phyloP scores from a whole-genome alignment of 2,797 vertebrate genomes.

The Odontamblyopus lacepedii region DNA sequence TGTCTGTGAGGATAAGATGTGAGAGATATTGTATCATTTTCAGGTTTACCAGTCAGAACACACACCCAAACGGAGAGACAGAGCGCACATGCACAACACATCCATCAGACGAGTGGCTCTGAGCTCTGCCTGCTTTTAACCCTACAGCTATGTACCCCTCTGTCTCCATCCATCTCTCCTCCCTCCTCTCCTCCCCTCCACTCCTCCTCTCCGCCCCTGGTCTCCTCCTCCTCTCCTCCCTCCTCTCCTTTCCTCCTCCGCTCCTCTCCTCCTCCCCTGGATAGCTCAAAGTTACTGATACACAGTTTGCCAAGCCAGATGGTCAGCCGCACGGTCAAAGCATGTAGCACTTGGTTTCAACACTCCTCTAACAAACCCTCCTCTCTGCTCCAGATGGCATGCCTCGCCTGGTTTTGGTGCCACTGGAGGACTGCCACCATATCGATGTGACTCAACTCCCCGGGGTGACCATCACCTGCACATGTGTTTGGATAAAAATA shows the following conservation, averaged over 20 bases:
- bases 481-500: constrained; percentile 33
- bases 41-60: constrained; percentile 16
- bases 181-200: constrained; percentile 33
- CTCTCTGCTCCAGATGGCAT: constrained; percentile 78
- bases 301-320: constrained; percentile 76
- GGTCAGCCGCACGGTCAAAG: constrained; percentile 73
- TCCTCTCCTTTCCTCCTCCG: constrained; percentile 2
- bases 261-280: constrained; percentile 51
- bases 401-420: constrained; percentile 70
- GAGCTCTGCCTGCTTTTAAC: constrained; percentile 68
- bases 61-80: constrained; percentile 10
- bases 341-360: constrained; percentile 75
- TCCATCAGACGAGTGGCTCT: constrained; percentile 60
- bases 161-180: constrained; percentile 53
- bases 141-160: constrained; percentile 59
- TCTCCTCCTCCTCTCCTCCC: constrained; percentile 11
- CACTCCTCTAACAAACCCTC: constrained; percentile 74
- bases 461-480: constrained; percentile 38
- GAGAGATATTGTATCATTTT: constrained; percentile 11
- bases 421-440: constrained; percentile 58
- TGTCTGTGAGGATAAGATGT: constrained; percentile 1
- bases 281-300: constrained; percentile 72
- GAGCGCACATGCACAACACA: constrained; percentile 35
- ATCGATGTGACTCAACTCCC: constrained; percentile 60
- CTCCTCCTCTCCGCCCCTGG: constrained; percentile 46